These are phyloP conservation scores for Cordylochernes scorpioides DNA, from an alignment of 2,888 invertebrate genomes.

Conservation along the genomic window DNA sequence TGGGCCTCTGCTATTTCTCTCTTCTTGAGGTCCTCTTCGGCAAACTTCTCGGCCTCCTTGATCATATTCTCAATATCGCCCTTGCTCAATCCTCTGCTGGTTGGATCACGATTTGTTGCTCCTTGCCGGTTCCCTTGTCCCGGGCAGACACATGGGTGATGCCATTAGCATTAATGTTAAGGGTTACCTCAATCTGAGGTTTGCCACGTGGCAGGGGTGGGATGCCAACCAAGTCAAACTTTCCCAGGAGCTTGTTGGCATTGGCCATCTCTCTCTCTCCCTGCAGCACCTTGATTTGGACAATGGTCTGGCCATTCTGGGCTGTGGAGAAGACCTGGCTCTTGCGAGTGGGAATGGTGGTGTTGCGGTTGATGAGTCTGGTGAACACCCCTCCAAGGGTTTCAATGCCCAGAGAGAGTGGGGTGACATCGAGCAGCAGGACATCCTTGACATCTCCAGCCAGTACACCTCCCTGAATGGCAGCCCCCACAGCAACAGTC, in stretches of 20 bases:
- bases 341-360: constrained; percentile 96
- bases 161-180: constrained; percentile 98
- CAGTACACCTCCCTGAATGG: constrained; percentile 76
- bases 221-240: constrained; percentile 69
- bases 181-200: constrained; percentile 87
- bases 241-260: constrained; percentile 81
- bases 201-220: constrained; percentile 87
- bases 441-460: constrained; percentile 96
- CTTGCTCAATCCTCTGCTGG: constrained; percentile 88
- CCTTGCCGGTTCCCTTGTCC: constrained; percentile 96
- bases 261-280: constrained; percentile 96
- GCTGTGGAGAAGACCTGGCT: constrained; percentile 97
- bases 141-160: constrained; percentile 95
- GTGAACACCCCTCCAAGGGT: constrained; percentile 85
- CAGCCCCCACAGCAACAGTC: constrained; percentile 95
- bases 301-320: constrained; percentile 95
- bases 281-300: constrained; percentile 95
- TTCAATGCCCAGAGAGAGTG: constrained; percentile 88
- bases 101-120: no score
- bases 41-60: constrained; percentile 83
- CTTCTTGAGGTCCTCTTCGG: constrained; percentile 63
- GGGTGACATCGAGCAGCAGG: constrained; percentile 83
- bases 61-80: constrained; percentile 99
- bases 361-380: constrained; percentile 77
- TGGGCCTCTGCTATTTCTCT: constrained; percentile 78